Percentiles rank a stretch among this genome's conserved stretches.
phyloP scores from a whole-genome alignment of 2,113 vertebrate genomes.

The Larimichthys crocea region DNA sequence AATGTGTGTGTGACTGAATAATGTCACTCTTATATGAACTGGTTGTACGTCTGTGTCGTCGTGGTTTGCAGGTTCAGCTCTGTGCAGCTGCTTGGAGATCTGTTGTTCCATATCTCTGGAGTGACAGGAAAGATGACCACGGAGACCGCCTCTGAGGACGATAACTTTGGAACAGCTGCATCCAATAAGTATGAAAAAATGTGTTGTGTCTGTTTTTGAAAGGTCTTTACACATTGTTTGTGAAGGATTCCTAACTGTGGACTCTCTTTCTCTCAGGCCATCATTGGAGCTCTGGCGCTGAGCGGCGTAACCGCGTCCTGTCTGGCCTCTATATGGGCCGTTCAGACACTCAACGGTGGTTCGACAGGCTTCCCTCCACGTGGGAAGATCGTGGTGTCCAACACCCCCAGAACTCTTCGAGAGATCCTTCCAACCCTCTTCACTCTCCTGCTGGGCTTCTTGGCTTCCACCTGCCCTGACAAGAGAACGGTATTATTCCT shows the following conservation, averaged over 20 bases:
- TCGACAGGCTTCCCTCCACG: conserved; percentile 95
- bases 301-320: conserved; percentile 94
- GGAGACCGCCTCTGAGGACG: conserved; percentile 97
- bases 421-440: conserved; percentile 98
- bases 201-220: not conserved
- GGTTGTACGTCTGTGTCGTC: not conserved
- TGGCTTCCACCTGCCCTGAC: conserved; percentile 97
- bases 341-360: conserved; percentile 96
- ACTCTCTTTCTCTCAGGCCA: conserved; percentile 84
- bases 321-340: conserved; percentile 99
- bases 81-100: conserved; percentile 97
- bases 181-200: conserved; percentile 89
- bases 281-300: conserved; percentile 92
- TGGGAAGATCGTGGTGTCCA: conserved; percentile 99
- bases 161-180: conserved; percentile 97
- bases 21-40: not conserved
- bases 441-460: conserved; percentile 93
- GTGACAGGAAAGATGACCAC: conserved; percentile 99
- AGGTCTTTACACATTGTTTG: not conserved
- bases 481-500: conserved; percentile 91
- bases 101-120: conserved; percentile 98
- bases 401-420: conserved; percentile 95
- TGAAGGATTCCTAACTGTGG: not conserved
- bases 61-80: conserved; percentile 92
- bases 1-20: not conserved